Base-by-base conservation (phyloP, 2,888 invertebrate genomes). In the Oxystoma pomonae region DNA sequence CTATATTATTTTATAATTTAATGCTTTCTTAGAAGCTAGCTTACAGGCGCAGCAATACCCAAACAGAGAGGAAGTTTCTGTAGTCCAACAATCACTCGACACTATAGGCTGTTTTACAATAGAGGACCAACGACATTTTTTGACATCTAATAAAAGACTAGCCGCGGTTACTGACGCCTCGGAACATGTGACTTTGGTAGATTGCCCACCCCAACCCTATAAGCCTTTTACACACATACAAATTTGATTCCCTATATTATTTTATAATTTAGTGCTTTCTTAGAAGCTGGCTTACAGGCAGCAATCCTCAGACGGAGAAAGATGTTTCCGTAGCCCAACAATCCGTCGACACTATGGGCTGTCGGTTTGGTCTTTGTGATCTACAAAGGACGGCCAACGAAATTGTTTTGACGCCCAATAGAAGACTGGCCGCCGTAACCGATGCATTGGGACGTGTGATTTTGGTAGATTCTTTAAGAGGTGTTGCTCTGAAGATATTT, bases 401-500 rank as follows among this genome's bases (percentile, higher is more conserved):
- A n/a, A 82, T 96, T n/a, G 84, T 86, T 52, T 80, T 94, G 57
- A 91, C 95, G 1, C 94, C 95, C 0, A 89, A 91, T 78, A 85
- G 90, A 64, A 86, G 87, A 22, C 82, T 96, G 2, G 92, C 92
- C 0, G 92, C 90, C 0, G 84, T 94, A 53, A 86, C 91, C 0
- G 98, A 98, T 80, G 88, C 87, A 70, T 86, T 94, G 74, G 97
- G 97, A 20, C 86, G 98, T 63, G 91, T 98, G 0, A 86, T 91
- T 55, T 82, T 99, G 16, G 81, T 98, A 35, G 96, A 98, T 80
- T 87, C 92, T 16, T 84, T 84, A 57, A 86, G 86, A 69, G 94
- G 96, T 0, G 84, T 91, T 60, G 87, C 92, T 20, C 81, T 96
- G 51, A 85, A 94, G 59, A 88, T 97, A 75, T 96, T 96, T 86